phyloP scores from a whole-genome alignment of 1,140 invertebrate genomes.

The Eufriesea mexicana region DNA sequence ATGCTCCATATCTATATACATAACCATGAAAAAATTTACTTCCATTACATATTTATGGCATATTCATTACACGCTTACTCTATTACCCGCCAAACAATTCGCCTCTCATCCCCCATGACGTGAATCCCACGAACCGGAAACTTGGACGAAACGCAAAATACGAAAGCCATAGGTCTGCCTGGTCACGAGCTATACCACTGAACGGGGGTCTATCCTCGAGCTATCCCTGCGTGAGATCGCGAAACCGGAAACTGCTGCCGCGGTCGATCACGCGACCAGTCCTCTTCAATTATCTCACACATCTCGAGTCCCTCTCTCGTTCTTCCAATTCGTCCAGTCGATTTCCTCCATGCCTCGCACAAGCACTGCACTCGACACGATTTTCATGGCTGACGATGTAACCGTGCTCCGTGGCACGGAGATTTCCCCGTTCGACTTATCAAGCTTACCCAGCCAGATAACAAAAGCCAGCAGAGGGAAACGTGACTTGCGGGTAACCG shows the following conservation, averaged over 20 bases:
- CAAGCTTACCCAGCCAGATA: background rate
- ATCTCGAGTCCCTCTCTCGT: background rate
- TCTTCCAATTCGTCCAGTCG: background rate
- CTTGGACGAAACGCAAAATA: background rate
- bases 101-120: background rate
- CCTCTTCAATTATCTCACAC: background rate
- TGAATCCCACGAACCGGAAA: no score
- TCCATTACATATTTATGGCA: no score
- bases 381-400: conserved; percentile 12
- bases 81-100: no score
- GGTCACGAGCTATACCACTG: background rate
- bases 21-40: no score
- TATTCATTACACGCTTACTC: no score
- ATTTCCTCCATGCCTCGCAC: background rate
- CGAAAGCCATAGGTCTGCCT: background rate
- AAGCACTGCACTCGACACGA: background rate
- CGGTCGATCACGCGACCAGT: background rate
- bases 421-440: conserved; percentile 37
- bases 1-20: no score
- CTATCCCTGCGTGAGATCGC: no score
- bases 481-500: conserved; percentile 47
- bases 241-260: background rate
- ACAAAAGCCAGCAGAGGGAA: conserved; percentile 16
- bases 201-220: background rate
- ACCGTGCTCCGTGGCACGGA: background rate